Base-by-base conservation (phyloP, 2,888 invertebrate species). In the Aspidiotus destructor region DNA sequence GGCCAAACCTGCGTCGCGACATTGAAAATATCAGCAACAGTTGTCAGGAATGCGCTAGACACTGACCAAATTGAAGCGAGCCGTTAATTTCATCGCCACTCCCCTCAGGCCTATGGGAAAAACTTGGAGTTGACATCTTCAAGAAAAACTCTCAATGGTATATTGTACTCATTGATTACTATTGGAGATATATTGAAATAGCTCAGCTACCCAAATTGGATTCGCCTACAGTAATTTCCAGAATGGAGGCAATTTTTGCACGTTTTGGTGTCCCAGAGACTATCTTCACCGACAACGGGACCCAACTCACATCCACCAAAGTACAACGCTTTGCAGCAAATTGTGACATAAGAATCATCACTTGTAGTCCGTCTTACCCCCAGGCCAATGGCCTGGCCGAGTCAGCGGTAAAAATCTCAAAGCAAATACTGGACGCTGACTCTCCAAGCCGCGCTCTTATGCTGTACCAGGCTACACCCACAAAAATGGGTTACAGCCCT, bases 101-200 rank as follows among this genome's bases (percentile, higher is more conserved):
- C 10, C 41, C 41, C 40, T 16, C 52, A 16, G 17, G n/a, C 13
- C 54, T 16, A n/a, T 69, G 62, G 69, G 28, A 55, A 17, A 41
- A 61, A 17, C 7, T 62, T 7, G 62, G 69, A 13, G 42, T 69
- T 13, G 58, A 57, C 53, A 53, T 62, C 15, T 62, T 63, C 41
- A 8, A 62, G 41, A 53, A 62, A 16, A 11, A 53, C 16, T 28
- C 48, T 15, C 42, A 28, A 7, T 54, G 61, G 13, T 57, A 16
- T 57, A 8, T 69, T 13, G 16, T 69, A 6, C n/a, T 62, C 9
- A 41, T 55, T 15, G 57, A 57, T 8, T 69, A 69, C 40, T 69
- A 62, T 55, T 69, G 54, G 41, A 69, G 62, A 44, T 69, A 62
- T 44, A 17, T 62, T 1, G 69, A 69, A 8, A 41, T 69, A 16